A percentile compares a stretch with the other conserved stretches of the same genome.
These are phyloP conservation scores for Columba guinea DNA, from an alignment of 2,797 vertebrate genomes.

Conservation along the genomic window DNA sequence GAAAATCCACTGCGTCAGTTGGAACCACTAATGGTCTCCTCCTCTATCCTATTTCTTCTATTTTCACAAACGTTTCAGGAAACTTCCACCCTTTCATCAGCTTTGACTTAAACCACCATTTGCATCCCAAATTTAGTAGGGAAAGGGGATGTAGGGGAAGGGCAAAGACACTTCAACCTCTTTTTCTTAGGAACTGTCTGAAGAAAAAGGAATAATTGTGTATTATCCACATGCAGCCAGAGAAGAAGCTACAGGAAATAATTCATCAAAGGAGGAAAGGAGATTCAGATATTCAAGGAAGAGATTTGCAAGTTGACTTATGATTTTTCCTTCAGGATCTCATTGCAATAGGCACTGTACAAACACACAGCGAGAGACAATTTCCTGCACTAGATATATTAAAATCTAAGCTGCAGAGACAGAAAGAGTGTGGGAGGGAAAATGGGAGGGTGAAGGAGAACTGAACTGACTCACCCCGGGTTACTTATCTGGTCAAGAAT, in stretches of 20 bases:
- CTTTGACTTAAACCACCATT: not conserved
- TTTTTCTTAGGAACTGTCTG: not conserved
- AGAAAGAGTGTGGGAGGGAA: slow-evolving; percentile 51
- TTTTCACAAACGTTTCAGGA: not conserved
- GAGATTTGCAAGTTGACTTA: slow-evolving; percentile 28
- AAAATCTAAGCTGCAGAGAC: slow-evolving; percentile 42
- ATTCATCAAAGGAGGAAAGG: slow-evolving; percentile 27
- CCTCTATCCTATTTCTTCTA: fast-evolving
- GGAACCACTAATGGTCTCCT: not conserved
- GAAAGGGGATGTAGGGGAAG: not conserved
- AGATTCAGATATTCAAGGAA: slow-evolving; percentile 41
- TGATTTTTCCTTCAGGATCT: slow-evolving; percentile 42
- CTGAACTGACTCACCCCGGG: slow-evolving; percentile 23
- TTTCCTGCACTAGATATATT: slow-evolving; percentile 48
- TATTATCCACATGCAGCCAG: not conserved
- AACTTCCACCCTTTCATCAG: not conserved
- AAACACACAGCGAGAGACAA: not conserved
- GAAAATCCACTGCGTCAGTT: not conserved
- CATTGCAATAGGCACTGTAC: slow-evolving; percentile 10
- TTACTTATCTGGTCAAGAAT: slow-evolving; percentile 55
- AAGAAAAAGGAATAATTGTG: not conserved
- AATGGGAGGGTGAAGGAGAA: slow-evolving; percentile 28
- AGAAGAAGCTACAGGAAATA: slow-evolving; percentile 32
- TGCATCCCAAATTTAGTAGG: not conserved
- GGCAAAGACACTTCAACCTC: not conserved